phyloP scores from a whole-genome alignment of 2,797 vertebrate genomes.

The Micromesistius poutassou region DNA sequence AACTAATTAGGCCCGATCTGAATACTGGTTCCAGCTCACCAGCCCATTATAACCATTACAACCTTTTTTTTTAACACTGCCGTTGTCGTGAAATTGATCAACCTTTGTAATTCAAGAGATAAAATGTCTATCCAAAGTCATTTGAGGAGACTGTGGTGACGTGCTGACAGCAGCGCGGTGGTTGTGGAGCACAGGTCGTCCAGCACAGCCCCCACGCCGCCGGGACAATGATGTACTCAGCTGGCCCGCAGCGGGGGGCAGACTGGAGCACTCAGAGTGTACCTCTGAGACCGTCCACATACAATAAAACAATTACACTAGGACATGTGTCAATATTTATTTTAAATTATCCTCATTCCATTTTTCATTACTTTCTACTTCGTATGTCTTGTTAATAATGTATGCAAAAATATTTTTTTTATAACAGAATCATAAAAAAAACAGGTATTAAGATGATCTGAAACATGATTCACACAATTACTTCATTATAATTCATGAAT shows the following conservation, averaged over 20 bases:
- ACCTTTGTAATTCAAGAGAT: neutral
- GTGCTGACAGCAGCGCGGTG: too few species aligned
- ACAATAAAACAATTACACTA: neutral
- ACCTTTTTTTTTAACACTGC: neutral
- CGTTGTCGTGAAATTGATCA: neutral
- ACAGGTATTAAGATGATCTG: neutral
- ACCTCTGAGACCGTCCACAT: too few species aligned
- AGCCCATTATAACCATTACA: slow-evolving; percentile 11
- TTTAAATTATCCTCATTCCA: neutral
- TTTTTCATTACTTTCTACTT: neutral
- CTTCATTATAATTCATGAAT: neutral
- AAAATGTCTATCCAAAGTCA: neutral
- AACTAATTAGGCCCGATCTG: slow-evolving; percentile 78
- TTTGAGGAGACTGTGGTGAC: neutral
- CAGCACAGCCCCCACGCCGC: neutral
- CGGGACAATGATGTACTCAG: neutral
- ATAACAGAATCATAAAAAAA: neutral
- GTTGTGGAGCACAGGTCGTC: too few species aligned
- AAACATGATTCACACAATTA: neutral
- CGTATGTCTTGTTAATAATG: neutral
- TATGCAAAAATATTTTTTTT: neutral
- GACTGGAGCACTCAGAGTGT: too few species aligned
- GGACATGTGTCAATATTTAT: neutral
- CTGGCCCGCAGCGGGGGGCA: neutral
- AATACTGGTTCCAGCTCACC: slow-evolving; percentile 36